Evolutionary conservation across 92 coral and sea anemone species (phyloP).

Genomic region (Heteractis magnifica): DNA sequence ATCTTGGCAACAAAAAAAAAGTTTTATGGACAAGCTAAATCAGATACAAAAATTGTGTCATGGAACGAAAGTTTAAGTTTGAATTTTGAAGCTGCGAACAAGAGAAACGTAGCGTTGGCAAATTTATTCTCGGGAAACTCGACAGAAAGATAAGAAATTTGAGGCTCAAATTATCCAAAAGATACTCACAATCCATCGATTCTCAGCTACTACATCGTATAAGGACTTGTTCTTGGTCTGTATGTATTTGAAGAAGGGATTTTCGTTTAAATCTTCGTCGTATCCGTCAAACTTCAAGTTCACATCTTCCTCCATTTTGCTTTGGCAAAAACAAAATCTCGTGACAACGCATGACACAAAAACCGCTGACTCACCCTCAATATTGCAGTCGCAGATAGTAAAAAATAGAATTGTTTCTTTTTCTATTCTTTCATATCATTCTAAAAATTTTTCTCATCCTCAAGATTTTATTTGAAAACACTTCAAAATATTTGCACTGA

Average conservation of each 20-base stretch:
- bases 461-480: neutral
- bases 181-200: conserved; percentile 82
- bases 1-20: neutral
- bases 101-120: neutral
- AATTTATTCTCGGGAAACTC: neutral
- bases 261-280: conserved; percentile 92
- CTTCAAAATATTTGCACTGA: neutral
- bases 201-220: conserved; percentile 80
- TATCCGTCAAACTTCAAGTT: conserved; percentile 69
- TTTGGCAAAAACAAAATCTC: neutral
- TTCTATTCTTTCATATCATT: neutral
- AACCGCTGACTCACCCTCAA: conserved; percentile 14
- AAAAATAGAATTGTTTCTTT: neutral
- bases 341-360: conserved; percentile 11
- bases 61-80: too few species aligned
- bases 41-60: too few species aligned
- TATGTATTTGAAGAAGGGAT: conserved; percentile 84
- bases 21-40: too few species aligned
- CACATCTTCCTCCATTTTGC: conserved; percentile 86
- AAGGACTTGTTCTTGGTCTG: conserved; percentile 78
- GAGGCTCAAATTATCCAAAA: neutral
- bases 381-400: neutral
- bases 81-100: too few species aligned
- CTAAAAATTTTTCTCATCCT: neutral
- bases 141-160: neutral